Percentiles rank a stretch among this genome's conserved stretches.
Conservation (phyloP, 2,113 vertebrate genomes). For the Crotalus tigris region DNA sequence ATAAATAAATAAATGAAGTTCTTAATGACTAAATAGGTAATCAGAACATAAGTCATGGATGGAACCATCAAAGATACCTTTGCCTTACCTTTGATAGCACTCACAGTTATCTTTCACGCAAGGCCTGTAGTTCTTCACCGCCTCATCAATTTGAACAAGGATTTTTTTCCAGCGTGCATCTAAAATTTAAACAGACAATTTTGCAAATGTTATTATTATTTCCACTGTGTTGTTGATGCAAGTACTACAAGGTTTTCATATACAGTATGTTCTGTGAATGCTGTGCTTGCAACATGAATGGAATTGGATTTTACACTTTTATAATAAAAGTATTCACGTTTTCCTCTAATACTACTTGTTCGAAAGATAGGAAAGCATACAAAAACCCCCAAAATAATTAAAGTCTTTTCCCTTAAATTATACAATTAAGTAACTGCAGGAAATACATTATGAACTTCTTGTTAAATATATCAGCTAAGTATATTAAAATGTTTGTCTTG, state of each 20-base stretch:
- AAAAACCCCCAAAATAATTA: neutral
- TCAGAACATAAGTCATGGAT: neutral
- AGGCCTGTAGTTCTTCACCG: slow-evolving; percentile 70
- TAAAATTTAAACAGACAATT: slow-evolving; percentile 49
- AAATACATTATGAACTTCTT: neutral
- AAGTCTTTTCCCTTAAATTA: neutral
- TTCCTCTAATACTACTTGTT: neutral
- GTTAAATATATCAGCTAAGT: neutral
- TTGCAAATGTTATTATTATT: neutral
- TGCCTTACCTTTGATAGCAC: slow-evolving; percentile 82
- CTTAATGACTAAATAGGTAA: neutral
- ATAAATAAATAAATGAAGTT: neutral
- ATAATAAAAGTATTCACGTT: neutral
- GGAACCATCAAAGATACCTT: neutral
- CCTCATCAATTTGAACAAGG: slow-evolving; percentile 65
- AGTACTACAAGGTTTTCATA: neutral
- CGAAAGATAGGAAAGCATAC: neutral
- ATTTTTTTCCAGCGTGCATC: slow-evolving; percentile 66
- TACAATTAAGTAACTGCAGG: neutral
- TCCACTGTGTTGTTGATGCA: neutral
- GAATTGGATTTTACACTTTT: neutral
- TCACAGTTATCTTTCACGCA: slow-evolving; percentile 84
- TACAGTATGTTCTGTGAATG: neutral
- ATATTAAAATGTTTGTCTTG: neutral
- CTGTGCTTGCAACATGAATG: no score